A percentile compares a stretch with the other conserved stretches of the same genome.
Conservation (phyloP, 2,113 vertebrate genomes). For the Syrrhaptes paradoxus region DNA sequence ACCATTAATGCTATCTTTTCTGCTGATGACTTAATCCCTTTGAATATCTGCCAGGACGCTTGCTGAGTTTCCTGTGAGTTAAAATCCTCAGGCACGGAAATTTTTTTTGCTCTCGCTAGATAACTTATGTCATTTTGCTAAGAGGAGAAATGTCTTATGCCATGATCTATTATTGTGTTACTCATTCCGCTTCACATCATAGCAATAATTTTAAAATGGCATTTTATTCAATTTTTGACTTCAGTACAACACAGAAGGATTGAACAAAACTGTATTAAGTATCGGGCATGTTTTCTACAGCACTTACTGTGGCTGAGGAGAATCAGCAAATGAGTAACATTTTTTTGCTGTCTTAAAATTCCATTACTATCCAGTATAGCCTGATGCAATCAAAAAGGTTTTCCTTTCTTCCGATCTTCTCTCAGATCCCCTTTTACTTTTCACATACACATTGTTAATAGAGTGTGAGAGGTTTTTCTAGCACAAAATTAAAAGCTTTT, state of each 20-base stretch:
- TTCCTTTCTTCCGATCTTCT: not conserved
- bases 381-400: not conserved
- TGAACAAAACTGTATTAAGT: not conserved
- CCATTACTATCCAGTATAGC: not conserved
- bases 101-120: not conserved
- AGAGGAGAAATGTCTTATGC: not conserved
- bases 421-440: not conserved
- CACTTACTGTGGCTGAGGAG: not conserved
- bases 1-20: not conserved
- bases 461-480: not conserved
- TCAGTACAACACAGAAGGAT: not conserved
- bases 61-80: not conserved
- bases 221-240: slow-evolving; percentile 21
- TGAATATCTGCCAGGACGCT: not conserved
- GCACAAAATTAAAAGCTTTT: not conserved
- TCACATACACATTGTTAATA: not conserved
- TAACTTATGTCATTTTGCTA: not conserved
- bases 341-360: not conserved
- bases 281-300: not conserved
- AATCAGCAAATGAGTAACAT: not conserved
- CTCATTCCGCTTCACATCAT: not conserved
- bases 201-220: not conserved
- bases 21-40: not conserved
- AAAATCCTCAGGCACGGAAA: not conserved
- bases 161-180: not conserved